A percentile compares a stretch with the other conserved stretches of the same genome.
These are phyloP conservation scores for Poecile atricapillus DNA, from an alignment of 2,113 vertebrate genomes.

Conservation along the genomic window DNA sequence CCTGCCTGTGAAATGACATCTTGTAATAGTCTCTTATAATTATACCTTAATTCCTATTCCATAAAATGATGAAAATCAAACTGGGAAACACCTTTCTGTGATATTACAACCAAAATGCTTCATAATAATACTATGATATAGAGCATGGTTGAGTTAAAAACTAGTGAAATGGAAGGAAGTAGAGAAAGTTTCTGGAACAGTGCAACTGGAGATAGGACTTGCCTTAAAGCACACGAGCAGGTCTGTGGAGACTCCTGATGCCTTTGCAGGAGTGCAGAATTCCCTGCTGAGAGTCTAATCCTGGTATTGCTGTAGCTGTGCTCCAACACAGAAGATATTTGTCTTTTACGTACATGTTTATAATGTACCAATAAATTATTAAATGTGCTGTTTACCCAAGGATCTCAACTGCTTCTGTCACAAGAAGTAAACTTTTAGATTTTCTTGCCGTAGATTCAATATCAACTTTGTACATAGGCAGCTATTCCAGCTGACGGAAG, in stretches of 20 bases:
- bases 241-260: background rate
- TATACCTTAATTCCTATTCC: background rate
- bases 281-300: background rate
- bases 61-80: background rate
- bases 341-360: background rate
- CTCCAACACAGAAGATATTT: background rate
- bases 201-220: background rate
- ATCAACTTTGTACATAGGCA: background rate
- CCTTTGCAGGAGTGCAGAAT: background rate
- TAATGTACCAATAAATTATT: background rate
- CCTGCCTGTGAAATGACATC: background rate
- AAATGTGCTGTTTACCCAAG: background rate
- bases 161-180: background rate
- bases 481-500: background rate
- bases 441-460: background rate
- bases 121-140: background rate
- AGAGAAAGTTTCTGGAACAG: background rate
- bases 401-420: background rate
- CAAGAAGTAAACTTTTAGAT: background rate
- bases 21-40: background rate
- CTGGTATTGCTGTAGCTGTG: background rate
- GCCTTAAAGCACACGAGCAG: background rate
- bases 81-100: background rate
- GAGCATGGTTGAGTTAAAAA: background rate
- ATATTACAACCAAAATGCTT: background rate